These are phyloP conservation scores for Eugnorisma glareosa DNA, from an alignment of 2,888 invertebrate genomes.

Conservation along the genomic window DNA sequence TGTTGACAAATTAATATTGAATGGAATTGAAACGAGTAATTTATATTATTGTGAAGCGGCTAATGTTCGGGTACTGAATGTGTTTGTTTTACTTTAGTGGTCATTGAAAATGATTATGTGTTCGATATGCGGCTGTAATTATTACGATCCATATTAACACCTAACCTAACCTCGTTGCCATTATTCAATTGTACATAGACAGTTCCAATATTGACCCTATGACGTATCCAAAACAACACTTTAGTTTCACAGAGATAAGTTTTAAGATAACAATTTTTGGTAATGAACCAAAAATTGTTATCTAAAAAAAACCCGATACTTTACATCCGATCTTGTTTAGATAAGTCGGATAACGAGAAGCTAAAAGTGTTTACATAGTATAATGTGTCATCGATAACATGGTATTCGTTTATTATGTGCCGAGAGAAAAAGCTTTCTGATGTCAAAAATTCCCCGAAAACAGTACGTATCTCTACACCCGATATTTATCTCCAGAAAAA, in stretches of 20 bases:
- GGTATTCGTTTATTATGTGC: conserved; percentile 47
- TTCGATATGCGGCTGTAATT: conserved; percentile 6
- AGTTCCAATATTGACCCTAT: conserved; percentile 1
- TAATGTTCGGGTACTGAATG: conserved; percentile 20
- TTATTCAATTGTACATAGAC: not conserved
- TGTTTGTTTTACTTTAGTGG: conserved; percentile 35
- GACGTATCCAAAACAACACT: not conserved
- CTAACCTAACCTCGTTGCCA: not conserved
- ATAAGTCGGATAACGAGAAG: conserved; percentile 45
- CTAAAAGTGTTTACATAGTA: conserved; percentile 58
- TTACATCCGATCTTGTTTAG: conserved; percentile 35
- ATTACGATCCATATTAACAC: not conserved
- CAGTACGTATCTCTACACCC: conserved; percentile 45
- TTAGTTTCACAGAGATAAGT: not conserved
- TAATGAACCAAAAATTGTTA: not conserved
- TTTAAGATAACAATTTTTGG: too few relatives aligned
- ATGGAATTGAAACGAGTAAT: conserved; percentile 45
- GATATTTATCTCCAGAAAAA: conserved; percentile 48
- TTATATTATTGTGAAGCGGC: conserved; percentile 26
- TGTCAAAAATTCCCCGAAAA: conserved; percentile 60
- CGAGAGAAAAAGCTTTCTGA: conserved; percentile 57
- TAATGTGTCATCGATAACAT: conserved; percentile 55
- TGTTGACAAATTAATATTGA: conserved; percentile 56
- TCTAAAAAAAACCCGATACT: conserved; percentile 12
- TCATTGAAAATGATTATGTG: conserved; percentile 2